These are phyloP conservation scores for Hemiscyllium ocellatum DNA, from an alignment of 2,113 vertebrate species.

Conservation along the genomic window DNA sequence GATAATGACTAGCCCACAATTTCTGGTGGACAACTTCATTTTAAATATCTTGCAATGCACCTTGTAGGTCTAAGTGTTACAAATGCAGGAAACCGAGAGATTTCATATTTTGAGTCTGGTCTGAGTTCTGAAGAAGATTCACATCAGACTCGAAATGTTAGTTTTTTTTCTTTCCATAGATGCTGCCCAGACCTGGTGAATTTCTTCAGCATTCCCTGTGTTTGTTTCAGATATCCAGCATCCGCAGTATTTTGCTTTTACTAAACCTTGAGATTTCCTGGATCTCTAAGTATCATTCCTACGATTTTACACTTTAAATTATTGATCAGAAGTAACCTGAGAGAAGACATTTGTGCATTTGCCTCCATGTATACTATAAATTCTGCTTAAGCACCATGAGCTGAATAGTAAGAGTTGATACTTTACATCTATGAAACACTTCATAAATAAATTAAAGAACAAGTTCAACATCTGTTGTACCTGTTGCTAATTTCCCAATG, in stretches of 20 bases:
- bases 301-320: background rate
- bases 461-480: background rate
- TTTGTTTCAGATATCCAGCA: no score
- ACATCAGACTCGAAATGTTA: no score
- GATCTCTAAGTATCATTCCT: background rate
- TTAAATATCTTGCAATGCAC: background rate
- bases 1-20: background rate
- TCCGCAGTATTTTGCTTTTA: no score
- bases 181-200: no score
- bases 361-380: background rate
- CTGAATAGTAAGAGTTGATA: background rate
- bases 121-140: no score
- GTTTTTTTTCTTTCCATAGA: no score
- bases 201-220: no score
- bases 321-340: background rate
- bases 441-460: background rate
- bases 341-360: background rate
- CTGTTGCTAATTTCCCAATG: background rate
- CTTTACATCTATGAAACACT: background rate
- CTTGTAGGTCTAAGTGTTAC: background rate
- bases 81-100: background rate
- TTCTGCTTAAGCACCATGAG: background rate
- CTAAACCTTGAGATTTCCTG: background rate
- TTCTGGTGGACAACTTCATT: background rate
- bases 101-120: no score